A percentile compares a stretch with the other conserved stretches of the same genome.
Evolutionary conservation across 2,113 vertebrate genomes (phyloP).

Genomic region (Cyprinodon brontotheroides): DNA sequence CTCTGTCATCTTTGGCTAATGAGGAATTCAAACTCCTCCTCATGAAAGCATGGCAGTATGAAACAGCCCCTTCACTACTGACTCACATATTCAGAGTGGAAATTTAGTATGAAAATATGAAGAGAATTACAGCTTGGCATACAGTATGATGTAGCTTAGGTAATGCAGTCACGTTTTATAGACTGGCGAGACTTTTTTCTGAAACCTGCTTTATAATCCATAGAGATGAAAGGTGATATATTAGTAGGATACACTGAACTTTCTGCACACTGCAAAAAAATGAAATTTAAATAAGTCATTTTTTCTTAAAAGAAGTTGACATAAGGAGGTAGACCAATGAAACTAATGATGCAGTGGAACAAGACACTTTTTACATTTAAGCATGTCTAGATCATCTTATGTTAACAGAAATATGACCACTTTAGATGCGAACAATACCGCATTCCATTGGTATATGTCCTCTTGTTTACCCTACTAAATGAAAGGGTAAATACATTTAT

Average conservation of each 20-base stretch:
- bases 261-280: background rate
- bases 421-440: too few relatives aligned
- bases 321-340: too few relatives aligned
- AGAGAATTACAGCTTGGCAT: background rate
- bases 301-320: too few relatives aligned
- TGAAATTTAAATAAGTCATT: too few relatives aligned
- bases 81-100: constrained; percentile 19
- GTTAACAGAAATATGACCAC: too few relatives aligned
- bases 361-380: too few relatives aligned
- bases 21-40: constrained; percentile 37
- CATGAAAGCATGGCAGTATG: constrained; percentile 12
- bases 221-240: background rate
- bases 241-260: background rate
- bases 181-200: background rate
- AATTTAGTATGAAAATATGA: background rate
- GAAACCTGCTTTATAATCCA: background rate
- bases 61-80: background rate
- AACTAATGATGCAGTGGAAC: too few relatives aligned
- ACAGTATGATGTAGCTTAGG: background rate
- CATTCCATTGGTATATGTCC: too few relatives aligned
- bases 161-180: constrained; percentile 1
- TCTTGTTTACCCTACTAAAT: too few relatives aligned
- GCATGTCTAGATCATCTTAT: too few relatives aligned
- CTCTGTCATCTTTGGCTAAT: constrained; percentile 34
- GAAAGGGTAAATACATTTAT: too few relatives aligned